These are phyloP conservation scores for Hyles vespertilio DNA, from an alignment of 1,140 invertebrate species.

Conservation along the genomic window DNA sequence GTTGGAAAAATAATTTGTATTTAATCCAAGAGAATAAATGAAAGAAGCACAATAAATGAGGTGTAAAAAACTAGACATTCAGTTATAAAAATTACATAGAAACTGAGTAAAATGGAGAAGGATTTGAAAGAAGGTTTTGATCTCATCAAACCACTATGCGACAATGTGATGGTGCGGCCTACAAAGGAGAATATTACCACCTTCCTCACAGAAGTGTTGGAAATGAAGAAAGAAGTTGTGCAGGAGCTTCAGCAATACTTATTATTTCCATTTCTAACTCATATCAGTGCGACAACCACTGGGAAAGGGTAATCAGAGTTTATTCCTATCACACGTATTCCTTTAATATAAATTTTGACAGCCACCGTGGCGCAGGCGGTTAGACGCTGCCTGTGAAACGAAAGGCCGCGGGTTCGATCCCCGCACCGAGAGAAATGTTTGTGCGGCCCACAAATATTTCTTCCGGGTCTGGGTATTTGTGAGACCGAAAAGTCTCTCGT, in stretches of 20 bases:
- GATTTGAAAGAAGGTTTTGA: constrained; percentile 62
- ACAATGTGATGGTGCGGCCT: constrained; percentile 67
- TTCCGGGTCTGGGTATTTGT: too few species aligned
- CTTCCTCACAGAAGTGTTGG: constrained; percentile 41
- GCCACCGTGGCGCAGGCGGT: too few species aligned
- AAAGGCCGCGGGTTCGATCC: too few species aligned
- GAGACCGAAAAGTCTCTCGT: too few species aligned
- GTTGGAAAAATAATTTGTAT: too few species aligned
- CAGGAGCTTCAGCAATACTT: constrained; percentile 74
- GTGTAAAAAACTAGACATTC: not conserved
- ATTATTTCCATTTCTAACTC: constrained; percentile 71
- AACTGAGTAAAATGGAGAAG: constrained; percentile 40
- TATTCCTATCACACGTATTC: too few species aligned
- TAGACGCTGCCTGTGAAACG: too few species aligned
- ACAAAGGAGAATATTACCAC: constrained; percentile 43
- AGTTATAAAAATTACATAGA: constrained; percentile 4
- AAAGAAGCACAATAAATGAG: too few species aligned
- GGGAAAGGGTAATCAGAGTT: constrained; percentile 48
- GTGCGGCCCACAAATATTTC: too few species aligned
- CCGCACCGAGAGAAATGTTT: too few species aligned
- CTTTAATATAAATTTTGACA: too few species aligned
- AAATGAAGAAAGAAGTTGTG: constrained; percentile 54
- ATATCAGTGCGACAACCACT: constrained; percentile 60
- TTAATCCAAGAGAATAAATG: too few species aligned
- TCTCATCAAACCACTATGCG: constrained; percentile 74